A percentile compares a stretch with the other conserved stretches of the same genome.
These are phyloP conservation scores for Poecile atricapillus DNA, from an alignment of 2,113 vertebrate species.

Conservation along the genomic window DNA sequence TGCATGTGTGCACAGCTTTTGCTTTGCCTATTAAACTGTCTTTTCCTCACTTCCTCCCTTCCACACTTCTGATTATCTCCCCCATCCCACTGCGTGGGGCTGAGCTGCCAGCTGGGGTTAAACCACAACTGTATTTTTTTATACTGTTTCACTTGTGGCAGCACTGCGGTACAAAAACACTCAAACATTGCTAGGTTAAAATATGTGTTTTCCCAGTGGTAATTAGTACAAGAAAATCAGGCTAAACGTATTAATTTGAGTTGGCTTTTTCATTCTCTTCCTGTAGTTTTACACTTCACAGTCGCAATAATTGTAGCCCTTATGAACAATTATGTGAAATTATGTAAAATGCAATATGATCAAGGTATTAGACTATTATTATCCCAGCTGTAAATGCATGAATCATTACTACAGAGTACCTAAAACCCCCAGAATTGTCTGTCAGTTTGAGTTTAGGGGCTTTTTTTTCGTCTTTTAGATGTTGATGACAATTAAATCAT, in stretches of 20 bases:
- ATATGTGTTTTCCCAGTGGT: constrained; percentile 31
- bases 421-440: neutral
- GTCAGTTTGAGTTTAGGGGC: constrained; percentile 16
- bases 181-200: constrained; percentile 33
- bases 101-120: neutral
- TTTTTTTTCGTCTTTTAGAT: constrained; percentile 4
- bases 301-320: constrained; percentile 42
- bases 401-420: constrained; percentile 8
- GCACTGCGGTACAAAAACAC: neutral
- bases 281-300: constrained; percentile 52
- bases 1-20: neutral
- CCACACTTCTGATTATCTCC: neutral
- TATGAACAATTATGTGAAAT: constrained; percentile 59
- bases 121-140: neutral
- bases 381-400: constrained; percentile 16
- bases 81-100: neutral
- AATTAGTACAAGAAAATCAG: constrained; percentile 56
- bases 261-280: constrained; percentile 34
- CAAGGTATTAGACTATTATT: constrained; percentile 44
- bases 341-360: constrained; percentile 43
- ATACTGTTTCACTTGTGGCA: neutral
- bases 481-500: constrained; percentile 63
- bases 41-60: neutral
- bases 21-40: neutral
- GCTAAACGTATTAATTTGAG: constrained; percentile 24